A percentile compares a stretch with the other conserved stretches of the same genome.
Evolutionary conservation across 2,888 invertebrate species (phyloP).

Genomic region (Aporophyla nigra): DNA sequence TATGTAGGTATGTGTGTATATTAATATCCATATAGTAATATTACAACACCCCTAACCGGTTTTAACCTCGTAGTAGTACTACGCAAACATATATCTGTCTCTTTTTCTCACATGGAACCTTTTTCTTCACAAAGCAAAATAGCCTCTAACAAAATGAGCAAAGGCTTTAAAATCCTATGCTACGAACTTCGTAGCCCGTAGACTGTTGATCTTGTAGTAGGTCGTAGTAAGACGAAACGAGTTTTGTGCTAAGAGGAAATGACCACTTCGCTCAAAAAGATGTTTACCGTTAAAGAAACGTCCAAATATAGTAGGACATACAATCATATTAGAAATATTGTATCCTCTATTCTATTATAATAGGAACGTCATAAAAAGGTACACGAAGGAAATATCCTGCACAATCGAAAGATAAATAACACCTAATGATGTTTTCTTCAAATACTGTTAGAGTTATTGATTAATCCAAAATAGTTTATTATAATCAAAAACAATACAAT

Average conservation of each 20-base stretch:
- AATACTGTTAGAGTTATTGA: not conserved
- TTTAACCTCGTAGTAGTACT: constrained; percentile 65
- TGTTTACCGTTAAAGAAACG: constrained; percentile 82
- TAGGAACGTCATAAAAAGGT: constrained; percentile 12
- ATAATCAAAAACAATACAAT: too few relatives aligned
- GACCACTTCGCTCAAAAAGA: constrained; percentile 82
- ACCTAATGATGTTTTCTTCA: not conserved
- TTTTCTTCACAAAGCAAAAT: constrained; percentile 24
- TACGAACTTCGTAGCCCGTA: constrained; percentile 31
- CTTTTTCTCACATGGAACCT: constrained; percentile 62
- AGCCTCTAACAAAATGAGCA: not conserved
- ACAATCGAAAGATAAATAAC: not conserved
- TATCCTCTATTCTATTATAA: constrained; percentile 21
- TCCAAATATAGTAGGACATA: constrained; percentile 76
- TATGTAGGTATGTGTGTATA: constrained; percentile 37
- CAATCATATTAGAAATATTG: constrained; percentile 35
- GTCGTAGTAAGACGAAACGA: constrained; percentile 87
- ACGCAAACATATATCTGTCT: constrained; percentile 68
- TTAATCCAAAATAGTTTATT: too few relatives aligned
- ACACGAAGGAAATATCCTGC: not conserved
- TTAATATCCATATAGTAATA: constrained; percentile 58
- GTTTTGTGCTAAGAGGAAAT: constrained; percentile 84
- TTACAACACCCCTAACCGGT: constrained; percentile 79
- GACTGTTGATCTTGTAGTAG: constrained; percentile 83
- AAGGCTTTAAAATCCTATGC: constrained; percentile 35